Conservation (phyloP, 1,140 invertebrate species). For the Vanessa atalanta region DNA sequence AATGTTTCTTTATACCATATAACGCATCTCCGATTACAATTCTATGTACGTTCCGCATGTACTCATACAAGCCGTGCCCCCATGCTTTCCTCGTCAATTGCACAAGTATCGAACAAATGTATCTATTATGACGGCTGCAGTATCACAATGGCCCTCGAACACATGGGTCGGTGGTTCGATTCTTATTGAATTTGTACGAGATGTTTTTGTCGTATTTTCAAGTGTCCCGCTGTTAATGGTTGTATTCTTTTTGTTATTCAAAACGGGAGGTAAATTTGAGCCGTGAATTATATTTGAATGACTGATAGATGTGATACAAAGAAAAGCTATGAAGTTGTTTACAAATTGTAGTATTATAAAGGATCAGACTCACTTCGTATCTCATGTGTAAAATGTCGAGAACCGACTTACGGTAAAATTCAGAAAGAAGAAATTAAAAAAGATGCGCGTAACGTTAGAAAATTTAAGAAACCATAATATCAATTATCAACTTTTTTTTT, state of each 20-base stretch:
- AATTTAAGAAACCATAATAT: too few relatives aligned
- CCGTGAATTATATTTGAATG: background rate
- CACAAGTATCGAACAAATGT: slow-evolving; percentile 53
- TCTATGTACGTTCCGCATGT: background rate
- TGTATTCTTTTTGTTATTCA: slow-evolving; percentile 38
- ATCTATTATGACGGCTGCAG: slow-evolving; percentile 67
- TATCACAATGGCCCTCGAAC: slow-evolving; percentile 61
- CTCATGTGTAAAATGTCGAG: too few relatives aligned
- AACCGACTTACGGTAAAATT: too few relatives aligned
- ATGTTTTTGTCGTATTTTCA: slow-evolving; percentile 52
- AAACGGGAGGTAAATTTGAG: slow-evolving; percentile 23
- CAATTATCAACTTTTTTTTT: too few relatives aligned
- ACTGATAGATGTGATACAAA: background rate
- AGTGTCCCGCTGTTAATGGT: slow-evolving; percentile 35
- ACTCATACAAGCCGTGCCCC: slow-evolving; percentile 47
- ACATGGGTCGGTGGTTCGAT: slow-evolving; percentile 69
- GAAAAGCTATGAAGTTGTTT: background rate
- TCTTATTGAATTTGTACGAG: slow-evolving; percentile 71
- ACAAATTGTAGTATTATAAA: background rate
- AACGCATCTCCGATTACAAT: background rate
- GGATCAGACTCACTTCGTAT: too few relatives aligned
- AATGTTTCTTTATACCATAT: background rate
- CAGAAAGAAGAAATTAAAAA: too few relatives aligned
- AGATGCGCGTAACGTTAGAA: too few relatives aligned
- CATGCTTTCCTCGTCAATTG: slow-evolving; percentile 63